A percentile compares a stretch with the other conserved stretches of the same genome.
phyloP scores from a whole-genome alignment of 2,797 vertebrate species.

The Pogonophryne albipinna region DNA sequence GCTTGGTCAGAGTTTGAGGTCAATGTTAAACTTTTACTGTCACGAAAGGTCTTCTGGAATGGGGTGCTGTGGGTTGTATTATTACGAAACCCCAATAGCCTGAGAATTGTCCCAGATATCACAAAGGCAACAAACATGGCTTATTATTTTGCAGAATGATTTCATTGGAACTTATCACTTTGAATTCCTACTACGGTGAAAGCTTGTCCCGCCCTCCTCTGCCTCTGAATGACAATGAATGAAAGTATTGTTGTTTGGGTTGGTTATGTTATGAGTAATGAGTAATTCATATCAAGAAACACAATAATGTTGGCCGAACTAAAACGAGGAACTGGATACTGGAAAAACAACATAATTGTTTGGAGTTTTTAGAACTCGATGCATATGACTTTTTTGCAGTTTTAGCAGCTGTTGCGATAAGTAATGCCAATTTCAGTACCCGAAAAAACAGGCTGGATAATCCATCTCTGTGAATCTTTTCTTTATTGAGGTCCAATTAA shows the following conservation, averaged over 20 bases:
- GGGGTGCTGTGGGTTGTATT: too few species aligned
- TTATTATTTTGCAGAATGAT: too few species aligned
- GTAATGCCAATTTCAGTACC: constrained; percentile 32
- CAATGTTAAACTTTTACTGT: not conserved
- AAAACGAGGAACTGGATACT: not conserved
- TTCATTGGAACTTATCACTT: too few species aligned
- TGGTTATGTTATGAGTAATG: too few species aligned
- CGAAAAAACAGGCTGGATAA: constrained; percentile 45
- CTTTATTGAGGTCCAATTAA: constrained; percentile 66
- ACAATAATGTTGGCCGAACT: not conserved
- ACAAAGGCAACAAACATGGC: too few species aligned
- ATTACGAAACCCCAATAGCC: too few species aligned
- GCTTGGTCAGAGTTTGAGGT: not conserved
- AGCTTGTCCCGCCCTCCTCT: too few species aligned
- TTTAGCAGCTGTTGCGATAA: constrained; percentile 17
- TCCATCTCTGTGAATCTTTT: constrained; percentile 65
- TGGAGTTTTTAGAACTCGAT: not conserved
- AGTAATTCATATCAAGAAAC: not conserved
- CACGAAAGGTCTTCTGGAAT: not conserved
- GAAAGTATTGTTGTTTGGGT: too few species aligned
- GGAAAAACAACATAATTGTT: not conserved
- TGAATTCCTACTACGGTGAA: too few species aligned
- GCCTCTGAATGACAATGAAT: too few species aligned
- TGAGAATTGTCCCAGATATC: too few species aligned
- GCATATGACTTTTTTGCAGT: not conserved